phyloP scores from a whole-genome alignment of 2,888 invertebrate genomes.

The Erannis defoliaria region DNA sequence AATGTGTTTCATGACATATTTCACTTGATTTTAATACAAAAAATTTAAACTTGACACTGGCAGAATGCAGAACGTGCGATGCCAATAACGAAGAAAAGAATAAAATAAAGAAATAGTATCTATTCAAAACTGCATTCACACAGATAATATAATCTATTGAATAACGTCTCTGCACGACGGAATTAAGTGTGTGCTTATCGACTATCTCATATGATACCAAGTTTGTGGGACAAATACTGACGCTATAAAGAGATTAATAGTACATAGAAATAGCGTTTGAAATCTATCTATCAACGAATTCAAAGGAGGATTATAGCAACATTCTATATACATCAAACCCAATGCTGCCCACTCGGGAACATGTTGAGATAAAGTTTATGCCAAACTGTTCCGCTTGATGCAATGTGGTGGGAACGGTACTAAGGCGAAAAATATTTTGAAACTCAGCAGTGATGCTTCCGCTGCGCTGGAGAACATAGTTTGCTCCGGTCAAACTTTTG shows the following conservation, averaged over 20 bases:
- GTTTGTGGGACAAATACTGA: not conserved
- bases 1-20: no score
- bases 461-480: conserved; percentile 1
- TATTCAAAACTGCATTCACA: not conserved
- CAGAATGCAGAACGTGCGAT: no score
- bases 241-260: conserved; percentile 2
- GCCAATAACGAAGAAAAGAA: no score
- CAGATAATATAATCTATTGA: not conserved
- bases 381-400: conserved; percentile 11
- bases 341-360: conserved; percentile 7
- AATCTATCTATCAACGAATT: conserved; percentile 23
- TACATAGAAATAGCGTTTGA: conserved; percentile 1
- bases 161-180: not conserved
- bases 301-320: conserved; percentile 26
- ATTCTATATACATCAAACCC: conserved; percentile 6
- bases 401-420: conserved; percentile 10
- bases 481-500: conserved; percentile 10
- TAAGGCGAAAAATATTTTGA: conserved; percentile 12
- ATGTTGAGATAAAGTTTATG: conserved; percentile 12
- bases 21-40: no score
- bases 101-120: no score
- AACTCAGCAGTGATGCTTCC: conserved; percentile 8
- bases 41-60: no score
- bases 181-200: not conserved
- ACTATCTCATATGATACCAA: not conserved